phyloP scores from a whole-genome alignment of 2,888 invertebrate genomes.

The Lottia scabra region DNA sequence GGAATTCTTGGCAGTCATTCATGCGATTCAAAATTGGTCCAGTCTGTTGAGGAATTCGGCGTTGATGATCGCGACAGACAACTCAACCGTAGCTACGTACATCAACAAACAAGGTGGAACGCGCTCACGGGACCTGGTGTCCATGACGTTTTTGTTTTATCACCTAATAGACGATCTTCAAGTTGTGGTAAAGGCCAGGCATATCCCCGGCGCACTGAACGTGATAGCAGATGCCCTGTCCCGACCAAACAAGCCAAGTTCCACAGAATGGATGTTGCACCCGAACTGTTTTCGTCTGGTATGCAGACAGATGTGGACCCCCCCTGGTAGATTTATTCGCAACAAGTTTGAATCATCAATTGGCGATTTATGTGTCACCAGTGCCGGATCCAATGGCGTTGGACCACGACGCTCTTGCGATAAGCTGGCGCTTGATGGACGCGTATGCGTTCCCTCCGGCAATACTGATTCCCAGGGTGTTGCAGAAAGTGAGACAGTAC shows the following conservation, averaged over 20 bases:
- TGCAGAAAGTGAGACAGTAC: no score
- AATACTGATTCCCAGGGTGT: no score
- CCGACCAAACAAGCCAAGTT: background rate
- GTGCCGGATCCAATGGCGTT: no score
- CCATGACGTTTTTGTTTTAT: no score
- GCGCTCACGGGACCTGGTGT: background rate
- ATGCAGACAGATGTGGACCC: background rate
- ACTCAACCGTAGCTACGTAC: constrained; percentile 1
- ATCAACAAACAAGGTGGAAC: constrained; percentile 7
- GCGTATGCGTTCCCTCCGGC: no score
- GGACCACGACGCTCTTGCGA: no score
- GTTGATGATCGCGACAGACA: constrained; percentile 4
- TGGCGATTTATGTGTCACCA: background rate
- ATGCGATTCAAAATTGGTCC: constrained; percentile 1
- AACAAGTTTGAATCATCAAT: background rate
- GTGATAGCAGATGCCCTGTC: constrained; percentile 1
- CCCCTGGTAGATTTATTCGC: constrained; percentile 8
- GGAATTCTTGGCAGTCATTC: constrained; percentile 2
- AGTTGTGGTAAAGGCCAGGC: no score
- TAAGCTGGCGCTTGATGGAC: no score
- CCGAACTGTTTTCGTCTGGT: background rate
- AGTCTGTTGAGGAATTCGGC: background rate
- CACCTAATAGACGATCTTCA: no score
- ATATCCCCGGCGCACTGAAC: no score
- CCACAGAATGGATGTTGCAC: constrained; percentile 6